Evolutionary conservation across 2,797 vertebrate species (phyloP).

Genomic region (Tragelaphus eurycerus): DNA sequence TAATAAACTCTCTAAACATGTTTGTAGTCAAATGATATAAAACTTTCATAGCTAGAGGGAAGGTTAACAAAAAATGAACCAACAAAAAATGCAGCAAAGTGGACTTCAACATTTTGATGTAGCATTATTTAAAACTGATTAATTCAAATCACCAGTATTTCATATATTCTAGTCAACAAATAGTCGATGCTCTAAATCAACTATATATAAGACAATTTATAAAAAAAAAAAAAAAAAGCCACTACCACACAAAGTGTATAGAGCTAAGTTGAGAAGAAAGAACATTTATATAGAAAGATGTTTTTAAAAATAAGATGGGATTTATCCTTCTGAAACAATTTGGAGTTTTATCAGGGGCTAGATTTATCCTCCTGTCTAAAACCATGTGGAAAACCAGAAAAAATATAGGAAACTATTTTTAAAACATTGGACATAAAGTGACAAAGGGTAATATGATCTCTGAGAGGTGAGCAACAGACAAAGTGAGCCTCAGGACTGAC

Average conservation of each 20-base stretch:
- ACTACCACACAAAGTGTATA: not conserved
- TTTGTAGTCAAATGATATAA: not conserved
- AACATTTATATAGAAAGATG: not conserved
- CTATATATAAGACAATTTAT: not conserved
- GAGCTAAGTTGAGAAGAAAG: not conserved
- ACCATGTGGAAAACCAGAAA: not conserved
- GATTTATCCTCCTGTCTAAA: not conserved
- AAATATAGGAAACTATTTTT: not conserved
- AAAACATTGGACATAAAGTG: not conserved
- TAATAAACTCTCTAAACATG: slow-evolving; percentile 17
- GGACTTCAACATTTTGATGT: not conserved
- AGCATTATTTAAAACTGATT: not conserved
- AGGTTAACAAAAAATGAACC: not conserved
- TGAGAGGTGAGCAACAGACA: not conserved
- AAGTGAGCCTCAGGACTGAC: not conserved
- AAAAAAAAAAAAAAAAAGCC: not conserved
- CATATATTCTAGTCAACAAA: not conserved
- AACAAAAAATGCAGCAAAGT: not conserved
- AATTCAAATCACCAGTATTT: not conserved
- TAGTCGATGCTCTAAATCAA: not conserved
- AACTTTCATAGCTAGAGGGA: not conserved
- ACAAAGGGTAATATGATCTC: not conserved
- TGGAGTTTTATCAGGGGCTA: not conserved
- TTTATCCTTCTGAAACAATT: not conserved
- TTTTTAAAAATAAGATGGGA: not conserved